phyloP scores from a whole-genome alignment of 2,797 vertebrate genomes.

The Varecia variegata region DNA sequence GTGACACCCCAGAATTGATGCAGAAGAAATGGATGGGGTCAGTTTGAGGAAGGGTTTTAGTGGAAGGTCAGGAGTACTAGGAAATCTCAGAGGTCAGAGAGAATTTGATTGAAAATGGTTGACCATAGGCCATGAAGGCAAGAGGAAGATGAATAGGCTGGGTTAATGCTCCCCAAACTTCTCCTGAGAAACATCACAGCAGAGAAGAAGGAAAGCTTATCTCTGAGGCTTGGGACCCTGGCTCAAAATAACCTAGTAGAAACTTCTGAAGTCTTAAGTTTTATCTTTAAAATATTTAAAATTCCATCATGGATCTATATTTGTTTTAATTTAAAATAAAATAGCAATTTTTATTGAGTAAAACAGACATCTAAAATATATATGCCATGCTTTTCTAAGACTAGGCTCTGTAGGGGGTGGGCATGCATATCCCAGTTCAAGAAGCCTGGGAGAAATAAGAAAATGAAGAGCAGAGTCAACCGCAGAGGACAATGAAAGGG shows the following conservation, averaged over 20 bases:
- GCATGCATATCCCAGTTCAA: background rate
- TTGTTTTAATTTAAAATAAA: conserved; percentile 20
- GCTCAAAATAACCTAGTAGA: background rate
- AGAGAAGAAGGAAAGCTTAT: background rate
- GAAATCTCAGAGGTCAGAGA: background rate
- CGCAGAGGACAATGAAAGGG: background rate
- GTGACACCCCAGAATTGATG: background rate
- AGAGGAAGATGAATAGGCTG: background rate
- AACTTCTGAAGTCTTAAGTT: background rate
- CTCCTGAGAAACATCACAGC: background rate
- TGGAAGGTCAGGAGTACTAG: background rate
- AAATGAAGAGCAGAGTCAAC: background rate
- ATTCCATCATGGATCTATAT: background rate
- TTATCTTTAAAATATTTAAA: conserved; percentile 7
- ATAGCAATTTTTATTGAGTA: background rate
- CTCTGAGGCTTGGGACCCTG: background rate
- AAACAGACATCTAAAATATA: background rate
- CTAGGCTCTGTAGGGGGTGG: background rate
- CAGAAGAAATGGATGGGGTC: background rate
- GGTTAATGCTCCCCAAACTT: background rate
- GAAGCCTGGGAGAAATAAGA: background rate
- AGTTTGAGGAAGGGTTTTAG: background rate
- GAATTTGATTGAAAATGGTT: background rate
- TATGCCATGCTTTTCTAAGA: background rate
- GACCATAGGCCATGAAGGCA: background rate